phyloP scores from a whole-genome alignment of 37 sponge, comb jelly and placozoan genomes.

The Tethya wilhelma region DNA sequence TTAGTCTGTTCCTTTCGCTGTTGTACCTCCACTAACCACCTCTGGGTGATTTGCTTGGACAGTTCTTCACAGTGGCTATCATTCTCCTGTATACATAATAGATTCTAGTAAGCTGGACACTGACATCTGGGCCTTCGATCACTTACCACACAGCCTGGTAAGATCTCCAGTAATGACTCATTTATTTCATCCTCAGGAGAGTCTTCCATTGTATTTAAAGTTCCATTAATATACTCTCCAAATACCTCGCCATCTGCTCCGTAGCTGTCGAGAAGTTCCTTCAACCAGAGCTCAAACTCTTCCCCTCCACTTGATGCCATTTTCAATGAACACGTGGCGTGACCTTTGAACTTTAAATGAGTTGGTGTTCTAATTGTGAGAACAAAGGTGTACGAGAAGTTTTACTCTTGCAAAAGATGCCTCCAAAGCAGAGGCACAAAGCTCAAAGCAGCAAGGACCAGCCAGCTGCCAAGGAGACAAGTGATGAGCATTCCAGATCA shows the following conservation, averaged over 20 bases:
- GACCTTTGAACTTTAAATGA: too few species aligned
- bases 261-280: slow-evolving; percentile 4
- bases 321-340: too few species aligned
- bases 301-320: not conserved
- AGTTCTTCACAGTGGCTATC: too few species aligned
- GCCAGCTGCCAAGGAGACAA: not conserved
- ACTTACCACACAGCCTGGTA: slow-evolving; percentile 54
- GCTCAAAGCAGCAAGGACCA: not conserved
- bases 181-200: slow-evolving; percentile 8
- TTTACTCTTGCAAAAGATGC: not conserved
- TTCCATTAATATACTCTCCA: slow-evolving; percentile 52
- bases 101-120: too few species aligned
- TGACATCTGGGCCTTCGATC: too few species aligned
- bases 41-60: too few species aligned
- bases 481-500: not conserved
- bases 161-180: slow-evolving; percentile 32
- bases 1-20: too few species aligned
- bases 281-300: slow-evolving; percentile 40
- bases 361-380: not conserved
- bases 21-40: too few species aligned
- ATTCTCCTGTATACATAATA: too few species aligned
- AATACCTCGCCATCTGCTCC: slow-evolving; percentile 51
- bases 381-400: not conserved
- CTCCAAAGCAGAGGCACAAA: not conserved
- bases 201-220: slow-evolving; percentile 25